These are phyloP conservation scores for Cotesia chilonis DNA, from an alignment of 1,140 invertebrate genomes.

Conservation along the genomic window DNA sequence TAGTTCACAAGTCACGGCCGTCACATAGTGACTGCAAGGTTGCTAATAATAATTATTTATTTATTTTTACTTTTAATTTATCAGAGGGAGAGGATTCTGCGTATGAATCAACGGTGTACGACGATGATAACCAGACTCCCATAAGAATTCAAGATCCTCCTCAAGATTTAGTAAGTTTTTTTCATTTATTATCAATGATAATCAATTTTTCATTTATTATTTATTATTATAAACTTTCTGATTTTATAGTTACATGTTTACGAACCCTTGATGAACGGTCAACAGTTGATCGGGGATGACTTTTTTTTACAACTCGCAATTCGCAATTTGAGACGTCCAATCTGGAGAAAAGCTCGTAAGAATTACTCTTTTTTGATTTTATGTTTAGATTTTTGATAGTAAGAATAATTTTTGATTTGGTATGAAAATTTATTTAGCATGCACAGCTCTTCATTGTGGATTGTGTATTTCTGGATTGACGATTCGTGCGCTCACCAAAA, in stretches of 20 bases:
- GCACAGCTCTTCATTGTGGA: constrained; percentile 41
- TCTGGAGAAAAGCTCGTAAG: constrained; percentile 40
- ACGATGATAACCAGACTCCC: not conserved
- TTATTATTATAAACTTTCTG: not conserved
- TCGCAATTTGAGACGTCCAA: constrained; percentile 38
- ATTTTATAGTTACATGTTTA: constrained; percentile 26
- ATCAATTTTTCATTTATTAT: not conserved
- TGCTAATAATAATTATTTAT: no score
- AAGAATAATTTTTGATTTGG: constrained; percentile 4
- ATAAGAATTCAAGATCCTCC: not conserved
- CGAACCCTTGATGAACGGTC: constrained; percentile 38
- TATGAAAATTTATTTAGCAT: constrained; percentile 33
- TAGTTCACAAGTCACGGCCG: no score
- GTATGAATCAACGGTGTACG: not conserved
- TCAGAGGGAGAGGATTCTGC: not conserved
- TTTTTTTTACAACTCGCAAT: constrained; percentile 46
- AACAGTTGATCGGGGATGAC: constrained; percentile 46
- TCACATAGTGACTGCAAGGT: no score
- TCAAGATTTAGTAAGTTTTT: not conserved
- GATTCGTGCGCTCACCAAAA: constrained; percentile 33
- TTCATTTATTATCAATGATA: not conserved
- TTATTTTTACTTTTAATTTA: no score
- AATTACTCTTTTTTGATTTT: not conserved
- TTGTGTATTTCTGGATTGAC: constrained; percentile 46
- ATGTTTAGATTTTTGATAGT: not conserved